Conservation (phyloP, 1,140 invertebrate species). For the Brachionus manjavacas region DNA sequence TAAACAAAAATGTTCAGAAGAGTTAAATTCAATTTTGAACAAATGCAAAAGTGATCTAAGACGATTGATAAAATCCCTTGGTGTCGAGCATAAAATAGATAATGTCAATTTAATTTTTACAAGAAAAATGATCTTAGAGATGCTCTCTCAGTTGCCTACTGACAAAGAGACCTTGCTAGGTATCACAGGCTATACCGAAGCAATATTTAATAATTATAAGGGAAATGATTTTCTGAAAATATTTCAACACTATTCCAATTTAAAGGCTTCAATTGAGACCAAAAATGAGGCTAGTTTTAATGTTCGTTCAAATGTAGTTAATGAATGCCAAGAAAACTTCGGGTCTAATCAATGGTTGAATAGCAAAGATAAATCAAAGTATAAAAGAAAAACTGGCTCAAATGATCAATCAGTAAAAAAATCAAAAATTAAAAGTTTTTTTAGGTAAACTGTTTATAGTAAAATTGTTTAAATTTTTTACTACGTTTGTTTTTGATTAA, state of each 20-base stretch:
- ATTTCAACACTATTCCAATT: slow-evolving; percentile 24
- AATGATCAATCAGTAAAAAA: not conserved
- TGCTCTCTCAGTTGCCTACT: slow-evolving; percentile 72
- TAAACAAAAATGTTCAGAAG: not conserved
- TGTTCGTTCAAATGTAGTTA: not conserved
- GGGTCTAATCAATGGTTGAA: not conserved
- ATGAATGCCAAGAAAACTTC: not conserved
- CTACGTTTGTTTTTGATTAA: not conserved
- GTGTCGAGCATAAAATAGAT: slow-evolving; percentile 52
- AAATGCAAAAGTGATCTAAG: not conserved
- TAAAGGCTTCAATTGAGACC: not conserved
- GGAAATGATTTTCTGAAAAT: slow-evolving; percentile 56
- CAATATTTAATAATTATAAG: slow-evolving; percentile 81
- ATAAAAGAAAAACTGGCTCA: not conserved
- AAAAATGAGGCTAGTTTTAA: not conserved
- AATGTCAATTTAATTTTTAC: slow-evolving; percentile 61
- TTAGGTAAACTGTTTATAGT: not conserved
- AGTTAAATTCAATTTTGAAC: not conserved
- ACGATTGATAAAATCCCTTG: not conserved
- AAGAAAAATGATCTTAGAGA: slow-evolving; percentile 67
- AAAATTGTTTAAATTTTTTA: not conserved
- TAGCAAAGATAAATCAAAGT: not conserved
- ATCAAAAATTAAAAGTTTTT: slow-evolving; percentile 7
- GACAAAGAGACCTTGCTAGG: slow-evolving; percentile 71
- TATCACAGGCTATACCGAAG: slow-evolving; percentile 78